Percentiles rank a stretch among this genome's conserved stretches.
phyloP scores from a whole-genome alignment of 2,113 vertebrate species.

The Potamarius usumacintae region DNA sequence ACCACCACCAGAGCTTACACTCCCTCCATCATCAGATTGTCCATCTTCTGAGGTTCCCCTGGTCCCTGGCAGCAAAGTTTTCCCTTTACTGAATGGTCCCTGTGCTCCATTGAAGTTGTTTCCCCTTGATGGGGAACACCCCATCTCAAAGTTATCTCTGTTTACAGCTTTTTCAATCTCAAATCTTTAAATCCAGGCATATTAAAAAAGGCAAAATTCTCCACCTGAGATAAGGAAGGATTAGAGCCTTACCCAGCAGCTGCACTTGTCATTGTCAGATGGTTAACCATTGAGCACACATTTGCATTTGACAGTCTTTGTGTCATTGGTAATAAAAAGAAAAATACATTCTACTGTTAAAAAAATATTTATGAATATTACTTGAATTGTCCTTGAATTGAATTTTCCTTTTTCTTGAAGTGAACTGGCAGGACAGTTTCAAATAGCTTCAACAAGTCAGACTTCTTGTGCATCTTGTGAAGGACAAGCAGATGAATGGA shows the following conservation, averaged over 20 bases:
- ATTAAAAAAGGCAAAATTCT: not conserved
- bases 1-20: conserved; percentile 52
- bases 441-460: conserved; percentile 33
- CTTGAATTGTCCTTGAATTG: not conserved
- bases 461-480: conserved; percentile 54
- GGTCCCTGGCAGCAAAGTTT: conserved; percentile 66
- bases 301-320: conserved; percentile 46
- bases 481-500: conserved; percentile 73
- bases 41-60: conserved; percentile 64
- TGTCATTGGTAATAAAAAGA: not conserved
- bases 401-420: conserved; percentile 13
- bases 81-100: conserved; percentile 75
- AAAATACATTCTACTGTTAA: conserved; percentile 9
- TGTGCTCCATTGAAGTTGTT: conserved; percentile 63
- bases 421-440: conserved; percentile 13
- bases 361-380: not conserved
- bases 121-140: conserved; percentile 90
- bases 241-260: conserved; percentile 64
- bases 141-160: conserved; percentile 74
- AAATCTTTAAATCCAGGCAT: not conserved
- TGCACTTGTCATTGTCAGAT: conserved; percentile 66
- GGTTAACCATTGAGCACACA: conserved; percentile 36
- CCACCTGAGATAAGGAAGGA: conserved; percentile 45
- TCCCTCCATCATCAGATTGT: conserved; percentile 57
- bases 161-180: not conserved